A percentile compares a stretch with the other conserved stretches of the same genome.
Evolutionary conservation across 2,797 vertebrate genomes (phyloP).

Genomic region (Crenichthys baileyi): DNA sequence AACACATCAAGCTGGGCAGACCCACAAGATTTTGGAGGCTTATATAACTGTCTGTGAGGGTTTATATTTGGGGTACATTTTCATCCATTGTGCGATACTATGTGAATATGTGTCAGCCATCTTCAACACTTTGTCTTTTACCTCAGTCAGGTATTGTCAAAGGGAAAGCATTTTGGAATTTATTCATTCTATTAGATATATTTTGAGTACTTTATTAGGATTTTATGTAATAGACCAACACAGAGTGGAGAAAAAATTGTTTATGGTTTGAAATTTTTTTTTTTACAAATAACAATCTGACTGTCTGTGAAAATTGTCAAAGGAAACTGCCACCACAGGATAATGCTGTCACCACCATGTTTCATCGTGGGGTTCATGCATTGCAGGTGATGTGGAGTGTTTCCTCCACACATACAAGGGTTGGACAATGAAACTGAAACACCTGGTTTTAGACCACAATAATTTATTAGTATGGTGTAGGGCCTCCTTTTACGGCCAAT

Average conservation of each 20-base stretch:
- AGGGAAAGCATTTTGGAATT: conserved; percentile 19
- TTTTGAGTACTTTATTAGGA: background rate
- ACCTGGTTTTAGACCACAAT: too few relatives aligned
- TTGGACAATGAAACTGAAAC: too few relatives aligned
- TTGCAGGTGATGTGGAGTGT: background rate
- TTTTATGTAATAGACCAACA: background rate
- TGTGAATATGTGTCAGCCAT: conserved; percentile 48
- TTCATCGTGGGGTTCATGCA: background rate
- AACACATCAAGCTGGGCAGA: conserved; percentile 61
- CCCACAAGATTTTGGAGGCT: conserved; percentile 51
- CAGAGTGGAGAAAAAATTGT: background rate
- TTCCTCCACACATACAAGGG: background rate
- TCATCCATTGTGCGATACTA: conserved; percentile 49
- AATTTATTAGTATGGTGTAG: too few relatives aligned
- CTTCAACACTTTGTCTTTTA: background rate
- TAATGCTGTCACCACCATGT: too few relatives aligned
- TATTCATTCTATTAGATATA: background rate
- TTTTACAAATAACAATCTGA: too few relatives aligned
- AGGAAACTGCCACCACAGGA: too few relatives aligned
- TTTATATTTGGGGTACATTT: conserved; percentile 53
- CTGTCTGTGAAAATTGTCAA: too few relatives aligned
- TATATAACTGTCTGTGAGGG: conserved; percentile 62
- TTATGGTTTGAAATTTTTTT: background rate
- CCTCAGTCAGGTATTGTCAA: conserved; percentile 15
- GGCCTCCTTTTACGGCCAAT: too few relatives aligned